Conservation (phyloP, 2,888 invertebrate genomes). For the Alloscopus bannaensis region DNA sequence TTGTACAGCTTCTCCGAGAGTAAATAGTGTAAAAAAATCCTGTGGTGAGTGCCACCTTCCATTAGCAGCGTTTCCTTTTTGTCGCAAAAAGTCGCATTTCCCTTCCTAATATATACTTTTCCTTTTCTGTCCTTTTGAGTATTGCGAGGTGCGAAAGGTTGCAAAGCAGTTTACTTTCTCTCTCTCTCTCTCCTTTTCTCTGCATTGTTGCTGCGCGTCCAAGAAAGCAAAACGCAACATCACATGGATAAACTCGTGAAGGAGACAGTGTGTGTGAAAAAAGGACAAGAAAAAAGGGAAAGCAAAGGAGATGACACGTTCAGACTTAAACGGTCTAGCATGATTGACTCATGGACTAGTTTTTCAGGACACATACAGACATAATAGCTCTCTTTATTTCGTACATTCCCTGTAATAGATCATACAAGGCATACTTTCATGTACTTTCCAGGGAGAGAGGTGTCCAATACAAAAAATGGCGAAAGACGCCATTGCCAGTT, state of each 20-base stretch:
- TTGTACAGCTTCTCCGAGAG: slow-evolving; percentile 7
- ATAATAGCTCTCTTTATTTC: slow-evolving; percentile 45
- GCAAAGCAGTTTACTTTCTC: slow-evolving; percentile 4
- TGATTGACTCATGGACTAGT: slow-evolving; percentile 58
- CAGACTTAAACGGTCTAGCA: slow-evolving; percentile 53
- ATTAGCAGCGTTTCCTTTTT: slow-evolving; percentile 30
- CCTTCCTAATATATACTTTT: no score
- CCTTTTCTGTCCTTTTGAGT: not conserved
- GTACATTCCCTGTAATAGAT: slow-evolving; percentile 33
- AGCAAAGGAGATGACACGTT: slow-evolving; percentile 54
- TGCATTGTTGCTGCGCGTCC: not conserved
- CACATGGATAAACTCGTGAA: not conserved
- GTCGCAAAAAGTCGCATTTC: slow-evolving; percentile 10
- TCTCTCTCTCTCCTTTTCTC: not conserved
- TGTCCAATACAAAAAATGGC: no score
- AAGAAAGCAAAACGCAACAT: not conserved
- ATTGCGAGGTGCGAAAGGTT: slow-evolving; percentile 12
- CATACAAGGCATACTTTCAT: slow-evolving; percentile 14
- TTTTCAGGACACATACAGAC: slow-evolving; percentile 44
- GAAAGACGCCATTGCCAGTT: no score
- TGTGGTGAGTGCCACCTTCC: slow-evolving; percentile 2
- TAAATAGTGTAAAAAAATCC: slow-evolving; percentile 7
- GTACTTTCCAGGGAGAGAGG: no score
- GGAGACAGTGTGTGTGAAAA: not conserved
- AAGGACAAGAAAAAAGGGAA: slow-evolving; percentile 20